Evolutionary conservation across 2,888 invertebrate species (phyloP), one percentile per base, ranked within the genome.

Genomic region (Epinotia brunnichana): DNA sequence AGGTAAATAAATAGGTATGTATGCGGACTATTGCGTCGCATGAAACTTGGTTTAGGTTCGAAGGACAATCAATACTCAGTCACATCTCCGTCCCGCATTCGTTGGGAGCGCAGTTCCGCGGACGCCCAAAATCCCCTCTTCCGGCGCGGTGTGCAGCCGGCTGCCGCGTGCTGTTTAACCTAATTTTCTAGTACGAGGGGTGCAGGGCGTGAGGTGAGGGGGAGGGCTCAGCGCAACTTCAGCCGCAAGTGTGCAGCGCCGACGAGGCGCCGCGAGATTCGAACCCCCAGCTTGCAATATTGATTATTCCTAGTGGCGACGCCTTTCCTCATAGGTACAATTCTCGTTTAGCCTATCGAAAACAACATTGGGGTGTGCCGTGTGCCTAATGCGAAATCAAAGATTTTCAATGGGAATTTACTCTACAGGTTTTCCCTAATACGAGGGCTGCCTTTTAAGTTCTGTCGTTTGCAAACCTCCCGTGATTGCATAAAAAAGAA

Each of bases 81-180:
- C 88, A 90, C 90, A 90, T 90, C 90, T 89, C 90, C 85, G 89
- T 90, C 88, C 89, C 90, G 89, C 87, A 89, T 88, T 91, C 87
- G 90, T 87, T 88, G 90, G 87, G 90, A 90, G 87, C 90, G 89
- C 88, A 90, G 85, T 89, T 86, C 85, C 87, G 85, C 83, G 87
- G 88, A 86, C 85, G 68, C 88, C 90, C 87, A 83, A 91, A 90
- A 88, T 89, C 90, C 90, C 90, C 90, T 88, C 89, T 90, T 90
- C 90, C 90, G 90, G 86, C 87, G 85, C 87, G 88, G 85, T 84
- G 87, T 88, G 86, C 86, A 88, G 85, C 87, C 87, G 91, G 85
- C 86, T 88, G 85, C 88, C 87, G 91, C 89, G 88, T 90, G 87
- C 89, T 92, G 87, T 92, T 91, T 92, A 91, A 92, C 92, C 92